A percentile compares a stretch with the other conserved stretches of the same genome.
Conservation (phyloP, 2,797 vertebrate genomes). For the Thaleichthys pacificus region DNA sequence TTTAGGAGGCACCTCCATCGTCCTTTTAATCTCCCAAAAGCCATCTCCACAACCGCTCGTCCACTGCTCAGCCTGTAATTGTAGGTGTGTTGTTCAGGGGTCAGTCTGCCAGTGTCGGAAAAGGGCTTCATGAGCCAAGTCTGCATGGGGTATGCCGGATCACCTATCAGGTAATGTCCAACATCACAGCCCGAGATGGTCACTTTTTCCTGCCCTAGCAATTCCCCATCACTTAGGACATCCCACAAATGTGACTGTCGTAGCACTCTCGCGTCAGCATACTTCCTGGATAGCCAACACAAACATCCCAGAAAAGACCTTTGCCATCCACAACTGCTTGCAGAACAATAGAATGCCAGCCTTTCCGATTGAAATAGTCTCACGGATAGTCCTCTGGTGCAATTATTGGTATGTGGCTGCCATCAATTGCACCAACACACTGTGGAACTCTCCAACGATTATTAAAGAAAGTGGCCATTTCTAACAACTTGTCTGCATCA, state of each 20-base stretch:
- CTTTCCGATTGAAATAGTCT: too few relatives aligned
- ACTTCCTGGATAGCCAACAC: too few relatives aligned
- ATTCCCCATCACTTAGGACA: slow-evolving; percentile 25
- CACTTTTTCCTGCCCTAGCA: slow-evolving; percentile 23
- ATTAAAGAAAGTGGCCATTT: too few relatives aligned
- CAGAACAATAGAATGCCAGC: too few relatives aligned
- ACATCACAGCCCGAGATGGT: slow-evolving; percentile 26
- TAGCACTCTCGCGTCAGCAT: too few relatives aligned
- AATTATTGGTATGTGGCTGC: too few relatives aligned
- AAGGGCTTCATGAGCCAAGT: slow-evolving; percentile 6
- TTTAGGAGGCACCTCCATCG: slow-evolving; percentile 42
- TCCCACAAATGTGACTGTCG: slow-evolving; percentile 25
- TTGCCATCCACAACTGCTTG: too few relatives aligned
- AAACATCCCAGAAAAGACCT: too few relatives aligned
- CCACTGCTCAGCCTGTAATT: slow-evolving; percentile 27
- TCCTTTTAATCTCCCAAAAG: slow-evolving; percentile 39
- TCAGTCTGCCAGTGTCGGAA: neutral
- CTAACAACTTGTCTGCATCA: too few relatives aligned
- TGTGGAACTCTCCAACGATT: too few relatives aligned
- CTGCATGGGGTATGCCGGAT: slow-evolving; percentile 1
- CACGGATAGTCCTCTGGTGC: too few relatives aligned
- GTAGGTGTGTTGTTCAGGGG: neutral
- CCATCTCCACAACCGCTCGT: slow-evolving; percentile 26
- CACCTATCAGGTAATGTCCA: slow-evolving; percentile 37
- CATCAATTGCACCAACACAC: too few relatives aligned